phyloP scores from a whole-genome alignment of 2,888 invertebrate species.

The Tinea semifulvella region DNA sequence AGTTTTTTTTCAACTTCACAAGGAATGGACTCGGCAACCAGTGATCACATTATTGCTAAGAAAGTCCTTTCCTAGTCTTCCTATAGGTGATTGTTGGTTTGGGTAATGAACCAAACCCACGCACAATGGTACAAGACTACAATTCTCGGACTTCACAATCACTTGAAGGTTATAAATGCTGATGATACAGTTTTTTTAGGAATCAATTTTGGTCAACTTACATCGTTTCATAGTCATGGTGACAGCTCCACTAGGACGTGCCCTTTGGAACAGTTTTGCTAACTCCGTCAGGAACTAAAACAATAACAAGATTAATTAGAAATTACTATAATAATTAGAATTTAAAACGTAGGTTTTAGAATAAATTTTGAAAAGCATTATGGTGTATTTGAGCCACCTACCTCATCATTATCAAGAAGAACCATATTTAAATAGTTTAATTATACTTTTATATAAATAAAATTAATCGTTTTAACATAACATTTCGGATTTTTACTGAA shows the following conservation, averaged over 20 bases:
- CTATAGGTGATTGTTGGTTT: too few species aligned
- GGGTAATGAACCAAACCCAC: too few species aligned
- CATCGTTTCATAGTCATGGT: slow-evolving; percentile 94
- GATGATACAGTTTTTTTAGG: slow-evolving; percentile 18
- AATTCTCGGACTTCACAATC: too few species aligned
- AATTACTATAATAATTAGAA: not conserved
- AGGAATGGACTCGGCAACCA: too few species aligned
- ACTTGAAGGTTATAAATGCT: too few species aligned
- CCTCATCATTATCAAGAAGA: slow-evolving; percentile 73
- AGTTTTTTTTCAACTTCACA: too few species aligned
- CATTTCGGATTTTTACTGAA: slow-evolving; percentile 2
- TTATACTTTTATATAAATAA: slow-evolving; percentile 7
- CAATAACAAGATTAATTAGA: slow-evolving; percentile 20
- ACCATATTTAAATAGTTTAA: slow-evolving; percentile 59
- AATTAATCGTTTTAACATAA: slow-evolving; percentile 7
- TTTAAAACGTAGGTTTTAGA: slow-evolving; percentile 14
- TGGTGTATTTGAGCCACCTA: slow-evolving; percentile 29
- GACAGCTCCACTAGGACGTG: slow-evolving; percentile 81
- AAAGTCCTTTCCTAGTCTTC: too few species aligned
- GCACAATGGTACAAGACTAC: too few species aligned
- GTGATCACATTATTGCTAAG: too few species aligned
- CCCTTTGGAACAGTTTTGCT: slow-evolving; percentile 85
- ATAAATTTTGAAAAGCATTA: not conserved
- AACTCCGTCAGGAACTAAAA: slow-evolving; percentile 86
- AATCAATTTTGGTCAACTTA: slow-evolving; percentile 67